These are phyloP conservation scores for Siniperca chuatsi DNA, from an alignment of 2,113 vertebrate genomes.

Conservation along the genomic window DNA sequence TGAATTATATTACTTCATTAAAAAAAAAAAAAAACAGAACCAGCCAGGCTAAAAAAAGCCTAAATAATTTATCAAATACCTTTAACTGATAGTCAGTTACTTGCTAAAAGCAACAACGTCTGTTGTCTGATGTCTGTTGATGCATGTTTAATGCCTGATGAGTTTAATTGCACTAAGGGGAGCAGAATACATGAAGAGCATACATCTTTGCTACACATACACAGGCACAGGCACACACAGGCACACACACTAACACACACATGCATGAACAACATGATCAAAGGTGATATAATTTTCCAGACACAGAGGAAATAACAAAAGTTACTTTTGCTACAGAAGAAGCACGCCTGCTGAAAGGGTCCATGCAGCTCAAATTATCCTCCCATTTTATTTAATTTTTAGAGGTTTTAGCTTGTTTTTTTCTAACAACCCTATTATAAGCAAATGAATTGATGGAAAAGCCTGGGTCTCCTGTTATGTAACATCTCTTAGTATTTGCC, in stretches of 20 bases:
- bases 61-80: conserved; percentile 30
- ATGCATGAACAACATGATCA: background rate
- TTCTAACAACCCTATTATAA: background rate
- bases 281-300: background rate
- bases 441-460: background rate
- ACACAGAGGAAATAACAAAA: background rate
- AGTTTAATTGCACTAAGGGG: background rate
- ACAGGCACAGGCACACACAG: too few relatives aligned
- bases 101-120: conserved; percentile 11
- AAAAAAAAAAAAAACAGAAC: background rate
- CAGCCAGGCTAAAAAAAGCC: background rate
- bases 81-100: conserved; percentile 7
- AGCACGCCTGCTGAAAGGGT: background rate
- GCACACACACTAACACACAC: too few relatives aligned
- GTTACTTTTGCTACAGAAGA: background rate
- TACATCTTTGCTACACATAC: background rate
- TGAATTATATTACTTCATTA: background rate
- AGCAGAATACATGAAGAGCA: background rate
- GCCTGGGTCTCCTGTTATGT: background rate
- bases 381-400: background rate
- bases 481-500: conserved; percentile 1
- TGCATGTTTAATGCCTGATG: conserved; percentile 1
- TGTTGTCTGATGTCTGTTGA: conserved; percentile 22
- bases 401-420: background rate
- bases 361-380: background rate